Conservation (phyloP, 1,140 invertebrate species). For the Drosophila azteca region DNA sequence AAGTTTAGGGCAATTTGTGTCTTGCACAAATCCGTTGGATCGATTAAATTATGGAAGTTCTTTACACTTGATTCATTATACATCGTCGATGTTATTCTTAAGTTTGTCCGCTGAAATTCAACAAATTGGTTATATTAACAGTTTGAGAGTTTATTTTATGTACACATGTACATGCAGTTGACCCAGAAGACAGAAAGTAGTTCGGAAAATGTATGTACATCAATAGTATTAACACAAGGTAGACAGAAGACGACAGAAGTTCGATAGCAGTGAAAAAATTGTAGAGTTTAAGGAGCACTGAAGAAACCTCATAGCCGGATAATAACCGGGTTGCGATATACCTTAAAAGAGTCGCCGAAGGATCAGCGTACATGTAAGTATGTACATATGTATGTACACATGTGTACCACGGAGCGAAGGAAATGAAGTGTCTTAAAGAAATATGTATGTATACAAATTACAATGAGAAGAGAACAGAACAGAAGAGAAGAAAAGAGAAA, state of each 20-base stretch:
- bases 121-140: constrained; percentile 11
- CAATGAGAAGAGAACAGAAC: too few relatives aligned
- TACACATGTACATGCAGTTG: constrained; percentile 20
- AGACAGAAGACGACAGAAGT: constrained; percentile 1
- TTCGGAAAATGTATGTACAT: constrained; percentile 25
- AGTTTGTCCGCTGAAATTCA: constrained; percentile 16
- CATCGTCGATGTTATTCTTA: background rate
- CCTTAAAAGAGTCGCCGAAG: too few relatives aligned
- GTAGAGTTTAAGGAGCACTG: constrained; percentile 48
- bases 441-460: too few relatives aligned
- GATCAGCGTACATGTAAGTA: too few relatives aligned
- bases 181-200: background rate
- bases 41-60: too few relatives aligned
- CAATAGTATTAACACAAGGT: background rate
- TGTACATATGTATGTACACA: too few relatives aligned
- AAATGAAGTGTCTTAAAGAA: too few relatives aligned
- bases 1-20: background rate
- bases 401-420: too few relatives aligned
- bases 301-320: too few relatives aligned
- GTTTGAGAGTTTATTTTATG: background rate
- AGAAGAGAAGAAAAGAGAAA: too few relatives aligned
- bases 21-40: too few relatives aligned
- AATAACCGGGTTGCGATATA: too few relatives aligned
- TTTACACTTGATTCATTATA: background rate
- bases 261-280: constrained; percentile 15